Percentiles rank a stretch among this genome's conserved stretches.
Conservation (phyloP, 2,113 vertebrate genomes). For the Jaculus jaculus region DNA sequence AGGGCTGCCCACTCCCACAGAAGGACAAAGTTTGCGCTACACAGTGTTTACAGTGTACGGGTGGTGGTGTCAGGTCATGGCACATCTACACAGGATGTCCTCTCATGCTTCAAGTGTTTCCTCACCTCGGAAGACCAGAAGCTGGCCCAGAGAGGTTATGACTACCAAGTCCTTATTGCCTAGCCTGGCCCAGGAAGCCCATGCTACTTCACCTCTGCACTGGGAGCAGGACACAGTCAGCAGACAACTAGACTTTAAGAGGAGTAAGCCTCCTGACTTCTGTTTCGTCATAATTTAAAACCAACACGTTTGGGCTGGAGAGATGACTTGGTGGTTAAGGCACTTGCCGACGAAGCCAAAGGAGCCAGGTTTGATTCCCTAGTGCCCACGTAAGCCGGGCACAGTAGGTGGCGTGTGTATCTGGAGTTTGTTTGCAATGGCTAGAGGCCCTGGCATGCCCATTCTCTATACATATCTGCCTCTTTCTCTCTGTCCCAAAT, state of each 20-base stretch:
- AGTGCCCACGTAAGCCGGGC: no score
- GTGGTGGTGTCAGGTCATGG: no score
- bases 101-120: neutral
- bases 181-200: neutral
- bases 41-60: fast-evolving
- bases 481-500: no score
- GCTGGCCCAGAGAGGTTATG: no score
- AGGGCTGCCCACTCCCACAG: neutral
- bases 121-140: fast-evolving
- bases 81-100: neutral
- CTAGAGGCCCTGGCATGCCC: no score
- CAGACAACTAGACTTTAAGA: neutral
- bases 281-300: neutral
- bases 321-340: no score
- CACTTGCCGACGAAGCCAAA: no score
- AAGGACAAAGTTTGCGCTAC: neutral
- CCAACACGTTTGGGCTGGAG: neutral
- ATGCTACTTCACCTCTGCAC: neutral
- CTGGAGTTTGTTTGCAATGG: no score
- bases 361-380: no score
- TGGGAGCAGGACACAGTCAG: neutral
- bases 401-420: no score
- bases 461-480: no score
- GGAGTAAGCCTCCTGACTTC: neutral
- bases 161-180: no score